Base-by-base conservation (phyloP, 2,113 vertebrate species). In the Petroica traversi region DNA sequence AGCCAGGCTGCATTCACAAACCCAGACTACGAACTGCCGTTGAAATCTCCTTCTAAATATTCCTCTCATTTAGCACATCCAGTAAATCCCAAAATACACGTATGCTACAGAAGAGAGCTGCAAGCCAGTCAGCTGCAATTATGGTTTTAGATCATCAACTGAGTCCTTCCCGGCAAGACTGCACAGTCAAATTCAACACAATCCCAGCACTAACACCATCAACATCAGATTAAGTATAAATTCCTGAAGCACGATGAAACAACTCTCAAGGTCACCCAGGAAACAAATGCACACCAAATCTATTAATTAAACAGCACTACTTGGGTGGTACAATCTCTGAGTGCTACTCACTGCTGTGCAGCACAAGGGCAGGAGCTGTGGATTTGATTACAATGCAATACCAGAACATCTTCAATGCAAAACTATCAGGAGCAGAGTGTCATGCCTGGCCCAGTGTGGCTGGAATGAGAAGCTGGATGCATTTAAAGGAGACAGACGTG, bases 401-500 rank as follows among this genome's bases (percentile, higher is more conserved):
- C 19, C 81, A 79, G 48, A 82, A 87, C 41, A 66, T 9, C 69
- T 89, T 46, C 63, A 19, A 5, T 6, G 31, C 2, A 33, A 31
- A 57, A 57, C 41, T 25, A 68, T 4, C 40, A 38, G 69, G n/a
- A 92, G 86, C 55, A 75, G 36, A 81, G 57, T 20, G 74, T 62
- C 84, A 75, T 3, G 34, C 54, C 49, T 38, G 66, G 86, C 62
- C 41, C 62, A 23, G 52, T 2, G 23, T 18, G 24, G 71, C 81
- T 91, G 24, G 57, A 92, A 91, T 6, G 48, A 93, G 61, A 91
- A 77, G 76, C 4, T 91, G 77, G n/a, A 68, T 84, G 51, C 63
- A 87, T 93, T 89, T 81, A 91, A 89, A 64, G 62, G 26, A 96
- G 84, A 83, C 54, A 81, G 87, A 69, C 81, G 79, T 62, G 54